Conservation (phyloP, 2,113 vertebrate genomes). For the Gavialis gangeticus region DNA sequence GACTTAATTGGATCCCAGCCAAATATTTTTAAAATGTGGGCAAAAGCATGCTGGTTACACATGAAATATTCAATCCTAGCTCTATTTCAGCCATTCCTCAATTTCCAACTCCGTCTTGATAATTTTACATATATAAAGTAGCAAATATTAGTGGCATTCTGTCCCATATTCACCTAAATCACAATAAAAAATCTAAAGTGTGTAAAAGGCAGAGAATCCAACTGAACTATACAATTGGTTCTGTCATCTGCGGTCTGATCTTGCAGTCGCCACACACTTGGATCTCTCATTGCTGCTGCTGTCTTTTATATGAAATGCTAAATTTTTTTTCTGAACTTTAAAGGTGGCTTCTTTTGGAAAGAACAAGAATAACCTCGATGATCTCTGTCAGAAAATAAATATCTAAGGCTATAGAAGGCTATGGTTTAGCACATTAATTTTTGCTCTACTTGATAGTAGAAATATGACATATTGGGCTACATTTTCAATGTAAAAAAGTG, state of each 20-base stretch:
- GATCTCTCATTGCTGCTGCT: neutral
- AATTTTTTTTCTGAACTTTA: neutral
- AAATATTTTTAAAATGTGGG: neutral
- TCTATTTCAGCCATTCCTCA: neutral
- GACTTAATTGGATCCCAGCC: neutral
- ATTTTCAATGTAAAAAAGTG: neutral
- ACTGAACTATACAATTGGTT: neutral
- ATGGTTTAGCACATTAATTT: neutral
- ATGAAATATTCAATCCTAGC: neutral
- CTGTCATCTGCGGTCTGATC: neutral
- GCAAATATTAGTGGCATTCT: neutral
- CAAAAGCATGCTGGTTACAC: neutral
- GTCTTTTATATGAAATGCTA: neutral
- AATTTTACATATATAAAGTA: neutral
- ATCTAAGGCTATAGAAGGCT: neutral
- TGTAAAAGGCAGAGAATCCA: neutral
- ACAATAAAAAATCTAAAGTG: neutral
- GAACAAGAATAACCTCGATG: slow-evolving; percentile 12
- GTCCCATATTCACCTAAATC: neutral
- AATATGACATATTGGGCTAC: neutral
- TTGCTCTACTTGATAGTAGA: neutral
- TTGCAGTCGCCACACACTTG: neutral
- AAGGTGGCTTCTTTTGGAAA: slow-evolving; percentile 37
- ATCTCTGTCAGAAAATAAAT: slow-evolving; percentile 32
- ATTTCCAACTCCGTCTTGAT: slow-evolving; percentile 1